Base-by-base conservation (phyloP, 1,140 invertebrate genomes). In the Leucophenga varia region DNA sequence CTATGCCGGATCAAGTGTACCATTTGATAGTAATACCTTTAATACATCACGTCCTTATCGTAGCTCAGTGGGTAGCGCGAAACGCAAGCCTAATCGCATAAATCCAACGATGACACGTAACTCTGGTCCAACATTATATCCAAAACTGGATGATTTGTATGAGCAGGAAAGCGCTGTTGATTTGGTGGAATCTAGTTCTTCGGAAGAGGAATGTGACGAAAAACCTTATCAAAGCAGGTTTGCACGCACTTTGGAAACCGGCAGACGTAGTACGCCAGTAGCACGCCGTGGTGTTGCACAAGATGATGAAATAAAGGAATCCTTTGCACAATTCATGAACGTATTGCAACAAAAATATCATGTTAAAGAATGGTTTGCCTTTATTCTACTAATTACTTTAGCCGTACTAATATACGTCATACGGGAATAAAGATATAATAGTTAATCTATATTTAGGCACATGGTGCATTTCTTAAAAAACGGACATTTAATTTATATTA, bases 391-490 rank as follows among this genome's bases (percentile, higher is more conserved):
- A 2, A 57, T 61, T 9, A 53, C 60, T 39, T 0, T 58, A 18
- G 52, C 44, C 2, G 57, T 64, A 2, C 42, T 67, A 9, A 37
- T 72, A 3, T 72, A 72, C 31, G 68, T 71, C 16, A n/a, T n/a
- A n/a, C n/a, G n/a, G n/a, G n/a, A n/a, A n/a, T n/a, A n/a, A n/a
- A n/a, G n/a, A n/a, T n/a, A n/a, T n/a, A n/a, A n/a, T n/a, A n/a
- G n/a, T n/a, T n/a, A n/a, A n/a, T n/a, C n/a, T n/a, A n/a, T n/a
- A n/a, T n/a, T n/a, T n/a, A n/a, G n/a, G n/a, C n/a, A n/a, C n/a
- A n/a, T n/a, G n/a, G n/a, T n/a, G n/a, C n/a, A n/a, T n/a, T n/a
- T n/a, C n/a, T n/a, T n/a, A n/a, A n/a, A n/a, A n/a, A n/a, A n/a
- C n/a, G n/a, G n/a, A n/a, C n/a, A n/a, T n/a, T n/a, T n/a, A n/a